A percentile compares a stretch with the other conserved stretches of the same genome.
Conservation (phyloP, 2,888 invertebrate genomes). For the Dioctria rufipes region DNA sequence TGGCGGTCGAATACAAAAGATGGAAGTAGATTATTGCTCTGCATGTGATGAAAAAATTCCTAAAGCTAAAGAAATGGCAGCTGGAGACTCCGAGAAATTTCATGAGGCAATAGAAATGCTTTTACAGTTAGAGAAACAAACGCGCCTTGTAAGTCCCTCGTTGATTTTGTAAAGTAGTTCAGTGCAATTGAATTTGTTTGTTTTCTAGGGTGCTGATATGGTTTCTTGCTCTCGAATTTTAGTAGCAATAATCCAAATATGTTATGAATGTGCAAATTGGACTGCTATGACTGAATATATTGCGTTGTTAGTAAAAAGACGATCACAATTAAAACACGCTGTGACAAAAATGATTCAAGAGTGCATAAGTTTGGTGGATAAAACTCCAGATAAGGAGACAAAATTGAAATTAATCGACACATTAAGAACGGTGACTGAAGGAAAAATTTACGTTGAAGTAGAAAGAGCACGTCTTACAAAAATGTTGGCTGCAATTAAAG, state of each 20-base stretch:
- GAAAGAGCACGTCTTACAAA: conserved; percentile 97
- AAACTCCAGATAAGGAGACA: conserved; percentile 90
- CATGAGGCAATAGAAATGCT: conserved; percentile 95
- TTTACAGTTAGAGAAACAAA: conserved; percentile 94
- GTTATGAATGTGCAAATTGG: conserved; percentile 93
- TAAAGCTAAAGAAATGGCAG: conserved; percentile 88
- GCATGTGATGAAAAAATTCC: conserved; percentile 97
- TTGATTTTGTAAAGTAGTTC: neutral
- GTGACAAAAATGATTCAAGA: conserved; percentile 98
- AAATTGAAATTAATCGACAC: conserved; percentile 97
- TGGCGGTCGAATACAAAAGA: conserved; percentile 81
- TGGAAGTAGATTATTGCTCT: conserved; percentile 96
- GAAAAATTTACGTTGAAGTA: conserved; percentile 99
- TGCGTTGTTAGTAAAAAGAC: conserved; percentile 89
- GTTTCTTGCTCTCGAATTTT: conserved; percentile 93
- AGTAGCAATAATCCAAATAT: conserved; percentile 93
- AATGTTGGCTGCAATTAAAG: conserved; percentile 87
- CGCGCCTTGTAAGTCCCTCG: conserved; percentile 81
- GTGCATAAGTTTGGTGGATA: conserved; percentile 92
- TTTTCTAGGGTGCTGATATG: conserved; percentile 89
- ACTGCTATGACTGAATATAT: conserved; percentile 94
- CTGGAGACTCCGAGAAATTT: conserved; percentile 84
- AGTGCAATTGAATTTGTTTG: neutral
- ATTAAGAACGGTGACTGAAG: conserved; percentile 94
- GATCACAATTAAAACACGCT: conserved; percentile 95